These are phyloP conservation scores for Xestia rhomboidea DNA, from an alignment of 2,888 invertebrate species.

Conservation along the genomic window DNA sequence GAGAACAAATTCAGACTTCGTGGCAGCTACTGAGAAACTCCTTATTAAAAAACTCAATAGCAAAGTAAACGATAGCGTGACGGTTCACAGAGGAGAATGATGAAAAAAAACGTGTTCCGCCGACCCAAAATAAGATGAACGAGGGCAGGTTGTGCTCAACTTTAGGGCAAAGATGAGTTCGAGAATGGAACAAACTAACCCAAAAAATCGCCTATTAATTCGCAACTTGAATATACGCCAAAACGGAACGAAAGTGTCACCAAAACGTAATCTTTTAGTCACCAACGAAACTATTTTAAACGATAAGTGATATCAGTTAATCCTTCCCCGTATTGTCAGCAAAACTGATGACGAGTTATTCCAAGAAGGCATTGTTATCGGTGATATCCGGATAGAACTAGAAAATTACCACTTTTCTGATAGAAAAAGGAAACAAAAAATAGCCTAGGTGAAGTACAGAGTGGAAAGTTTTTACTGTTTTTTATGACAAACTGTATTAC, in stretches of 20 bases:
- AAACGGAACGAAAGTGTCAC: background rate
- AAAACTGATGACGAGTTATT: background rate
- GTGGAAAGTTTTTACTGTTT: background rate
- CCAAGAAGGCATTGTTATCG: background rate
- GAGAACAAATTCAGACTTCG: no score
- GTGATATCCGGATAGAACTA: background rate
- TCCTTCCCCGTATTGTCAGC: background rate
- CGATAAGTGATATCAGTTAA: slow-evolving; percentile 28
- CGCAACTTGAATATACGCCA: background rate
- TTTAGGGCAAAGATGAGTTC: background rate
- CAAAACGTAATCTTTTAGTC: background rate
- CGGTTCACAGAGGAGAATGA: no score
- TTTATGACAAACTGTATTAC: background rate
- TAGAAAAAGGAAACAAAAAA: background rate
- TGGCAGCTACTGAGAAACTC: no score
- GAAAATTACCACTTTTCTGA: background rate
- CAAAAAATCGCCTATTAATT: background rate
- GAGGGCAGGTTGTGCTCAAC: no score
- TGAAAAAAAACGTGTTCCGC: no score
- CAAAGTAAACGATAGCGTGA: no score
- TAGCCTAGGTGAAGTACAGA: background rate
- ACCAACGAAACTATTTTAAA: background rate
- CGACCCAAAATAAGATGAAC: no score
- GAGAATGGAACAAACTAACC: no score
- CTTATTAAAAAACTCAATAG: no score